Conservation (phyloP, 1,140 invertebrate species). For the Musca domestica region DNA sequence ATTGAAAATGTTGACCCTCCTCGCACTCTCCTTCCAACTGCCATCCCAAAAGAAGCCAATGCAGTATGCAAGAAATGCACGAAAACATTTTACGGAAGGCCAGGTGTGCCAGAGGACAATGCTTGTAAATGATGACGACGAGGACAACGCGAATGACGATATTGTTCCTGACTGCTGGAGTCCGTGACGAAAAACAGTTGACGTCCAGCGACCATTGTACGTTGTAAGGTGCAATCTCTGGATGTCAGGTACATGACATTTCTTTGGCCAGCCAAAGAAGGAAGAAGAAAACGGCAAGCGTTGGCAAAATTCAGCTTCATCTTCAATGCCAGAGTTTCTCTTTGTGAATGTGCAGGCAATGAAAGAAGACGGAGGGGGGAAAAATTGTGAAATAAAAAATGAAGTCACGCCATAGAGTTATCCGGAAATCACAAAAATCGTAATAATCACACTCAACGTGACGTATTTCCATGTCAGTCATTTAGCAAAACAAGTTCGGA, state of each 20-base stretch:
- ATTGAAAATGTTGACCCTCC: neutral
- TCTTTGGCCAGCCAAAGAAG: neutral
- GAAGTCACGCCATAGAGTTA: neutral
- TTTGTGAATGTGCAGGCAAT: too few species aligned
- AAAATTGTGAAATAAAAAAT: neutral
- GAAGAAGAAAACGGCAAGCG: neutral
- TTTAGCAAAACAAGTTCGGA: too few species aligned
- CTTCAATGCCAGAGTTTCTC: too few species aligned
- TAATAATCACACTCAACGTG: too few species aligned
- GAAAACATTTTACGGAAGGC: neutral
- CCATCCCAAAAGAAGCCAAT: neutral
- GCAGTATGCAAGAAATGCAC: neutral
- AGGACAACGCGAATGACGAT: too few species aligned
- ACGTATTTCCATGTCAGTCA: too few species aligned
- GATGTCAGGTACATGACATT: conserved; percentile 12
- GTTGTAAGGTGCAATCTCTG: neutral
- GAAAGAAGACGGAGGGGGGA: too few species aligned
- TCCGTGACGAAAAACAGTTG: neutral
- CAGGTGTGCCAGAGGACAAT: neutral
- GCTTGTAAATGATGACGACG: conserved; percentile 6
- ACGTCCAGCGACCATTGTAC: conserved; percentile 5
- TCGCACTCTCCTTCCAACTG: neutral
- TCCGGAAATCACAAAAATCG: neutral
- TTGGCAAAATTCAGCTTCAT: too few species aligned
- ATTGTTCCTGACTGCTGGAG: conserved; percentile 3